Evolutionary conservation across 2,113 vertebrate genomes (phyloP), one percentile per base, ranked within the genome.

Genomic region (Crotophaga sulcirostris): DNA sequence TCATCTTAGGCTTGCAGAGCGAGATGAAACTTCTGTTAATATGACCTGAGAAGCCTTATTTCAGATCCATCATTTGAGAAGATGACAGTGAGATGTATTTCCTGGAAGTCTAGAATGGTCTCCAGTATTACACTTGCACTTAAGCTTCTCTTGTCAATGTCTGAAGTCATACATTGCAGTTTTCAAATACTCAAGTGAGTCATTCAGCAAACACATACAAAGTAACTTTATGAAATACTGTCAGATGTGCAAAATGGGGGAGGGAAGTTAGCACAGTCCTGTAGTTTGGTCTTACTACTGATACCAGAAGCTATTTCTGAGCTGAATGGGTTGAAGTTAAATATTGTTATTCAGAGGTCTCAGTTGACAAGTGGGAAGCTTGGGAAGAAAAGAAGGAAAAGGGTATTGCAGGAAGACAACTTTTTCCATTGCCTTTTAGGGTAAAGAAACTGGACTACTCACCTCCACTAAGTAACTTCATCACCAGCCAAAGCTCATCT

Each of bases 391-490:
- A 76, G 10, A 34, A 64, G 26, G 17, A 18, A 87, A 72, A 63
- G 38, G 21, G 5, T n/a, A 52, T 63, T 56, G 45, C 9, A 40
- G 19, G 28, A 87, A 33, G 42, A 38, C 24, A 70, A 33, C 14
- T 55, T 55, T 91, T 91, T 28, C 54, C 0, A 0, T 20, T 42
- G n/a, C 54, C 60, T 93, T 90, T 84, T 55, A 87, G 31, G 49
- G 66, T 68, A 73, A 47, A 36, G 66, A 92, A 96, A 75, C 52
- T 16, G 29, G 19, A 74, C 36, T 76, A 98, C 99, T 98, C 96
- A 99, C 99, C 99, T 95, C 99, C 99, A 88, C 99, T 99, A 75
- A 99, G 98, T 90, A 99, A 98, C 97, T 99, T 99, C 99, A 99
- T 99, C 95, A 99, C 99, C 69, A 99, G 98, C 99, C 99, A 99